Evolutionary conservation across 2,113 vertebrate genomes (phyloP), one percentile per base, ranked within the genome.

Genomic region (Apodemus speciosus): DNA sequence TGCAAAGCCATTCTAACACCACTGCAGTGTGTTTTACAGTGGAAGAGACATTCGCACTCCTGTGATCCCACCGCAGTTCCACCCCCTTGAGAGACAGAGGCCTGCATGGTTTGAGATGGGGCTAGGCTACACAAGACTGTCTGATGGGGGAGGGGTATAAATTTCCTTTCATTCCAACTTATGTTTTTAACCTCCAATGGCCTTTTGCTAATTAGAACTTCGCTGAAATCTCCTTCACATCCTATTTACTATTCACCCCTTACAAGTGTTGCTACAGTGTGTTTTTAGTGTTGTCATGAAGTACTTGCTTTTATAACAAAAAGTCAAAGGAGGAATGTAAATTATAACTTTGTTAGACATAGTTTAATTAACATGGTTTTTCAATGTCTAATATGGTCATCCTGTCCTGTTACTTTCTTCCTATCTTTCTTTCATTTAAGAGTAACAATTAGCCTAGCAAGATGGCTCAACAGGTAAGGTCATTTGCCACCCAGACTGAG

Each of bases 241-340:
- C 43, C 93, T 32, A 56, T 69, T 91, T 56, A 95, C 89, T 94
- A 92, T 58, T 79, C 53, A 80, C 30, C 32, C 68, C 88, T 80
- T 93, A 23, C 79, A 92, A 91, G 35, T 87, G 30, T 38, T 21
- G 83, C 27, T 49, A 30, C 35, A 88, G 49, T 71, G 43, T 10
- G 21, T 56, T 96, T 84, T 90, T 68, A 81, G 46, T 68, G 72
- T 75, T 69, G 40, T 79, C 38, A 86, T 30, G 69, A 92, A 92
- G 49, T 58, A 81, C 14, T 69, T 75, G 80, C 20, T 71, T 75
- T 90, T 92, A 66, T 69, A 77, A 89, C 81, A 89, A 60, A 77
- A 4, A 92, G 13, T 68, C 81, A 92, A 91, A 32, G 40, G 46
- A 94, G 49, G 58, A 92, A 90, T 51, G 14, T 20, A 84, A 38